These are phyloP conservation scores for Lycaena phlaeas DNA, from an alignment of 2,888 invertebrate species.

Conservation along the genomic window DNA sequence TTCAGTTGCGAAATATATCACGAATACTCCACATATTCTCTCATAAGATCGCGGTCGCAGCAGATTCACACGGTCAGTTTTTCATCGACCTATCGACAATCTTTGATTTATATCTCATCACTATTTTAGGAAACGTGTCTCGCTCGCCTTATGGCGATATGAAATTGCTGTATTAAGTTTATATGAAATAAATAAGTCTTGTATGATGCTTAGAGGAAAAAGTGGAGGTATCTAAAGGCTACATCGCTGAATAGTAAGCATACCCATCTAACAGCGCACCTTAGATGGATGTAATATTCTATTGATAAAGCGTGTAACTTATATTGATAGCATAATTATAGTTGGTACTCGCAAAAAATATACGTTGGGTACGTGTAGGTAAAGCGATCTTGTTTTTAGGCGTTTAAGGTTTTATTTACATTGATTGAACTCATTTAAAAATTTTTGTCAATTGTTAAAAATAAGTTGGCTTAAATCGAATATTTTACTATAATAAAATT, in stretches of 20 bases:
- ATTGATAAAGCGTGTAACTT: slow-evolving; percentile 11
- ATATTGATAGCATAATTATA: slow-evolving; percentile 8
- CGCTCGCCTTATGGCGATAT: slow-evolving; percentile 56
- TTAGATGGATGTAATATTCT: slow-evolving; percentile 12
- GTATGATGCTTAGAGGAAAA: slow-evolving; percentile 20
- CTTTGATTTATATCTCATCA: slow-evolving; percentile 68
- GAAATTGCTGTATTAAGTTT: slow-evolving; percentile 52
- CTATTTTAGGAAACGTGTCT: slow-evolving; percentile 68
- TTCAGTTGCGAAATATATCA: slow-evolving; percentile 24
- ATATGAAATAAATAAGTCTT: slow-evolving; percentile 38
- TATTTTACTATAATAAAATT: too few relatives aligned
- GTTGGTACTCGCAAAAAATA: slow-evolving; percentile 6
- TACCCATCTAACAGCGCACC: slow-evolving; percentile 2
- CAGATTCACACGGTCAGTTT: slow-evolving; percentile 64
- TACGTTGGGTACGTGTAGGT: too few relatives aligned
- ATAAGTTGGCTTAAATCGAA: too few relatives aligned
- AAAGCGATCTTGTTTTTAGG: too few relatives aligned
- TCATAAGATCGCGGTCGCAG: slow-evolving; percentile 50
- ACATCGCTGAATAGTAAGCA: slow-evolving; percentile 15
- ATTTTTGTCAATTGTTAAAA: too few relatives aligned
- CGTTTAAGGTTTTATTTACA: neutral
- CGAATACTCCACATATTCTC: slow-evolving; percentile 47
- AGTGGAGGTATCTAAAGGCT: slow-evolving; percentile 17
- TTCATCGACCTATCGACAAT: slow-evolving; percentile 51
- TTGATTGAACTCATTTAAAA: too few relatives aligned